phyloP scores from a whole-genome alignment of 1,140 invertebrate genomes.

The Monochamus saltuarius region DNA sequence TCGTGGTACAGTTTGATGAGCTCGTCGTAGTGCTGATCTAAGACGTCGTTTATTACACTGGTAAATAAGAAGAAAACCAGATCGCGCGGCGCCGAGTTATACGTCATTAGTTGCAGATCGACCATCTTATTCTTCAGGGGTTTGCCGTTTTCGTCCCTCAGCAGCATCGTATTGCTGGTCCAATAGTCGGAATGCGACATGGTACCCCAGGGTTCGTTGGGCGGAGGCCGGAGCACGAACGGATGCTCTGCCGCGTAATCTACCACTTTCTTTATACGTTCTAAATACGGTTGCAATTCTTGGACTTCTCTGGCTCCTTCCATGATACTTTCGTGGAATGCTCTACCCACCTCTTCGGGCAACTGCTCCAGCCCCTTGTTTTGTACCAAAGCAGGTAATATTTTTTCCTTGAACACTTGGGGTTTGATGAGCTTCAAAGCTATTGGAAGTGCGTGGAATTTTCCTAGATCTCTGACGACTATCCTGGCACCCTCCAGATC shows the following conservation, averaged over 20 bases:
- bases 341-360: constrained; percentile 35
- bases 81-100: constrained; percentile 57
- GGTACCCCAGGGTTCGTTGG: constrained; percentile 54
- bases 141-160: constrained; percentile 35
- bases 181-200: constrained; percentile 63
- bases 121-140: constrained; percentile 60
- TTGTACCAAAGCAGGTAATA: constrained; percentile 47
- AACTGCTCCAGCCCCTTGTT: constrained; percentile 43
- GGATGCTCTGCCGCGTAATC: constrained; percentile 29
- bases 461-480: constrained; percentile 55
- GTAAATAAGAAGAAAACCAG: constrained; percentile 61
- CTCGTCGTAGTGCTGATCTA: constrained; percentile 53
- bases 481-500: constrained; percentile 55
- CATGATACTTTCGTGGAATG: constrained; percentile 43
- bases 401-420: constrained; percentile 53
- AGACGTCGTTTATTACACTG: constrained; percentile 53
- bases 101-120: constrained; percentile 62
- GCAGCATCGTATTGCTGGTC: constrained; percentile 62
- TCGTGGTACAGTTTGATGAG: constrained; percentile 58
- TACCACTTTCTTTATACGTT: constrained; percentile 30
- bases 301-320: constrained; percentile 43
- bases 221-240: constrained; percentile 31
- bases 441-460: constrained; percentile 61
- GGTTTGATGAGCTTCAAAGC: constrained; percentile 57
- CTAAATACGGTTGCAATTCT: constrained; percentile 35